Percentiles rank a stretch among this genome's conserved stretches.
phyloP scores from a whole-genome alignment of 1,140 invertebrate species.

The Episyrphus balteatus region DNA sequence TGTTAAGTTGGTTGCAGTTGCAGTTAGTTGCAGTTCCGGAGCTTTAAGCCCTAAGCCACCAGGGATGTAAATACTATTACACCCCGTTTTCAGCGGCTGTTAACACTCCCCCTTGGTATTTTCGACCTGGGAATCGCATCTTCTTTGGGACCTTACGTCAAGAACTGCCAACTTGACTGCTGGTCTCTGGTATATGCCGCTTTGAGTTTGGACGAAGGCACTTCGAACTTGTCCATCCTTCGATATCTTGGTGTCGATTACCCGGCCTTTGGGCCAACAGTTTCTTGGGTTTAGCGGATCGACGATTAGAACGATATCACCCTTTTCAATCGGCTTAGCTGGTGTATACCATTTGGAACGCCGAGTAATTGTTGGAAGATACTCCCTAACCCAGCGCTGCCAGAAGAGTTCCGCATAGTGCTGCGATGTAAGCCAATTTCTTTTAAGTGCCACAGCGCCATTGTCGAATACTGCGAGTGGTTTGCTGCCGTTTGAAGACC shows the following conservation, averaged over 20 bases:
- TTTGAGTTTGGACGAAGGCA: constrained; percentile 1
- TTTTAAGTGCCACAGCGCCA: not conserved
- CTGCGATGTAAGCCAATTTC: constrained; percentile 11
- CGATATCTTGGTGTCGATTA: constrained; percentile 1
- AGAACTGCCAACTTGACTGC: constrained; percentile 4
- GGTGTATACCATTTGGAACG: constrained; percentile 19
- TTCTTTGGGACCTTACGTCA: not conserved
- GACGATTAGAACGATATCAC: constrained; percentile 19
- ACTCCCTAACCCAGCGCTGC: constrained; percentile 17
- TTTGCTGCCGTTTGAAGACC: constrained; percentile 10
- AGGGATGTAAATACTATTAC: no score
- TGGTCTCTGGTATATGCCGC: constrained; percentile 1
- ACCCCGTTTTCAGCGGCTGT: no score
- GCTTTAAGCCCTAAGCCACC: no score
- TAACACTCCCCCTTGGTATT: no score
- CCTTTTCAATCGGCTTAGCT: constrained; percentile 8
- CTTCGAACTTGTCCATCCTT: constrained; percentile 4
- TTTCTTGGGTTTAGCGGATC: constrained; percentile 13
- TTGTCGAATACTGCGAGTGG: constrained; percentile 6
- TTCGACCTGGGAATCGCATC: not conserved
- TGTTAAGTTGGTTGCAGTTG: no score
- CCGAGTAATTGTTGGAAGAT: constrained; percentile 11
- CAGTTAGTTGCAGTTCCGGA: no score
- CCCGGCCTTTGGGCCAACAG: constrained; percentile 10
- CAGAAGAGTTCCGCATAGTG: constrained; percentile 17